phyloP scores from a whole-genome alignment of 2,113 vertebrate species.

The Tenrec ecaudatus region DNA sequence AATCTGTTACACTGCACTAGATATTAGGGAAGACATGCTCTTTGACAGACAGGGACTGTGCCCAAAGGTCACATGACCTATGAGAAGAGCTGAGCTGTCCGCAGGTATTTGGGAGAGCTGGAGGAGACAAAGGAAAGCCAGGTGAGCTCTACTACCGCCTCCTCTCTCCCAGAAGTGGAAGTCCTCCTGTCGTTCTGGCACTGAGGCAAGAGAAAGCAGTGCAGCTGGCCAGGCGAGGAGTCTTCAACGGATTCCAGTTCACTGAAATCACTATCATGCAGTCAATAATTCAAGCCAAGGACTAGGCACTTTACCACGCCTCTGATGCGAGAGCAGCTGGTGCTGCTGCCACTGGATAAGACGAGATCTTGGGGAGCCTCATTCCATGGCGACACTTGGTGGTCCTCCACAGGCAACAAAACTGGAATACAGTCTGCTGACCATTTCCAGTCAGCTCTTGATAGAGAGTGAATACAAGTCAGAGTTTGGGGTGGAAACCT shows the following conservation, averaged over 20 bases:
- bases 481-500: slow-evolving; percentile 12
- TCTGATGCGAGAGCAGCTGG: slow-evolving; percentile 24
- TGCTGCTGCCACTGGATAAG: not conserved
- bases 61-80: not conserved
- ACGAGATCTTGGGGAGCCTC: not conserved
- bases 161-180: not conserved
- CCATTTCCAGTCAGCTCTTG: not conserved
- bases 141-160: not conserved
- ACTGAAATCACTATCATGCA: not conserved
- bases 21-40: not conserved
- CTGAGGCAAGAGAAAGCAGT: not conserved
- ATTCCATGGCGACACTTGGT: not conserved
- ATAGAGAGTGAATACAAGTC: not conserved
- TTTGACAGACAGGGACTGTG: not conserved
- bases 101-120: not conserved
- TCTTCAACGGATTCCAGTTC: not conserved
- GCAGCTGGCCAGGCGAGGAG: slow-evolving; percentile 1
- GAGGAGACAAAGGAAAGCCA: slow-evolving; percentile 33
- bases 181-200: not conserved
- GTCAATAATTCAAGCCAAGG: slow-evolving; percentile 48
- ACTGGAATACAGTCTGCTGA: not conserved
- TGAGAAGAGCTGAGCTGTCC: not conserved
- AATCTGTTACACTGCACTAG: not conserved
- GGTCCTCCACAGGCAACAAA: slow-evolving; percentile 7
- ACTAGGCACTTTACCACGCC: slow-evolving; percentile 43